Evolutionary conservation across 2,113 vertebrate species (phyloP).

Genomic region (Sylvia atricapilla): DNA sequence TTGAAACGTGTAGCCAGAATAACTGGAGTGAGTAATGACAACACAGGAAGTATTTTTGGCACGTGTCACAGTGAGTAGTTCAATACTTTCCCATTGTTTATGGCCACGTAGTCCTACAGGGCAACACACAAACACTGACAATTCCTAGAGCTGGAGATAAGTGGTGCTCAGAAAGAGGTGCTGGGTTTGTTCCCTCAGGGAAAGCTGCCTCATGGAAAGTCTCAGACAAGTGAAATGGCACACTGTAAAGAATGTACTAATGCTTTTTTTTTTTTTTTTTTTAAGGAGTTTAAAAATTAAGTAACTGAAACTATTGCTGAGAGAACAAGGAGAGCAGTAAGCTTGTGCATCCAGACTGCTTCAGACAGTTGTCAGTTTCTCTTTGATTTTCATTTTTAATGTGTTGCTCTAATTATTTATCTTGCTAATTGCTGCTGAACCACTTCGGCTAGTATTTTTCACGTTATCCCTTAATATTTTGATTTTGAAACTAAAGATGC

Average conservation of each 20-base stretch:
- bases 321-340: neutral
- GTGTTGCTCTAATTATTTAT: neutral
- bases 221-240: neutral
- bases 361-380: neutral
- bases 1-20: neutral
- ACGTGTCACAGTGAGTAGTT: neutral
- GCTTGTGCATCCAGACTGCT: neutral
- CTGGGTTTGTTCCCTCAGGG: neutral
- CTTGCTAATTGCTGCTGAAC: neutral
- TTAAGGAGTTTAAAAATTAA: neutral
- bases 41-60: neutral
- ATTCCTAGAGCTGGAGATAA: neutral
- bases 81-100: neutral
- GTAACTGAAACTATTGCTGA: neutral
- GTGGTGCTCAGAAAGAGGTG: neutral
- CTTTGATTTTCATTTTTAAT: neutral
- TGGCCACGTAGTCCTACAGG: neutral
- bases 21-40: neutral
- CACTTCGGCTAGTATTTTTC: neutral
- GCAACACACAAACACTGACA: neutral
- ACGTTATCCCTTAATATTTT: neutral
- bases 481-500: neutral
- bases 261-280: neutral
- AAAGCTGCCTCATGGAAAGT: neutral
- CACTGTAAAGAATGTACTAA: neutral